These are phyloP conservation scores for Lacerta bilineata DNA, from an alignment of 2,797 vertebrate species.

Conservation along the genomic window DNA sequence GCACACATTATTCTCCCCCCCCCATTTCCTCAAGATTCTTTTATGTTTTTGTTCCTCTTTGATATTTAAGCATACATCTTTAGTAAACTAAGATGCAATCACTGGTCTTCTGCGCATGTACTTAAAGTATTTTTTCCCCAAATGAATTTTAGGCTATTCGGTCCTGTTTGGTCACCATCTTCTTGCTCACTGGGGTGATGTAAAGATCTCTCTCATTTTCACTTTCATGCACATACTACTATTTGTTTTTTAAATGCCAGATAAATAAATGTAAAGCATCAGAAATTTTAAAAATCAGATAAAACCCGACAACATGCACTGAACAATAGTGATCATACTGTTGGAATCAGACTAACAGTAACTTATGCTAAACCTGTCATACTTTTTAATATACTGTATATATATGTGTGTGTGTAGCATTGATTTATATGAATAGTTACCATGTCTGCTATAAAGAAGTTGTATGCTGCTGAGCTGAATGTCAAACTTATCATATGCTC, in stretches of 20 bases:
- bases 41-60: too few relatives aligned
- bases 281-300: background rate
- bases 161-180: too few relatives aligned
- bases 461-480: slow-evolving; percentile 94
- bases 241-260: background rate
- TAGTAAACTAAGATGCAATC: too few relatives aligned
- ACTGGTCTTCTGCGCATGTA: too few relatives aligned
- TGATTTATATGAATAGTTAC: slow-evolving; percentile 76
- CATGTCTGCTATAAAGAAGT: slow-evolving; percentile 90
- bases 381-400: background rate
- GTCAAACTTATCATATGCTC: slow-evolving; percentile 96
- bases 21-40: too few relatives aligned
- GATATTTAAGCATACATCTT: too few relatives aligned
- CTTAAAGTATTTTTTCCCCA: too few relatives aligned
- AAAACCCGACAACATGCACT: background rate
- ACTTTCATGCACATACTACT: background rate
- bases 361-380: slow-evolving; percentile 26
- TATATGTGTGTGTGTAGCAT: background rate
- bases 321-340: background rate
- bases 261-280: background rate
- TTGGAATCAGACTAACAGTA: background rate
- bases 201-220: background rate
- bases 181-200: background rate
- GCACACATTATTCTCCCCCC: too few relatives aligned
- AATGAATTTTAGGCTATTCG: too few relatives aligned